Evolutionary conservation across 2,797 vertebrate species (phyloP), one percentile per base, ranked within the genome.

Genomic region (Crax fasciolata): DNA sequence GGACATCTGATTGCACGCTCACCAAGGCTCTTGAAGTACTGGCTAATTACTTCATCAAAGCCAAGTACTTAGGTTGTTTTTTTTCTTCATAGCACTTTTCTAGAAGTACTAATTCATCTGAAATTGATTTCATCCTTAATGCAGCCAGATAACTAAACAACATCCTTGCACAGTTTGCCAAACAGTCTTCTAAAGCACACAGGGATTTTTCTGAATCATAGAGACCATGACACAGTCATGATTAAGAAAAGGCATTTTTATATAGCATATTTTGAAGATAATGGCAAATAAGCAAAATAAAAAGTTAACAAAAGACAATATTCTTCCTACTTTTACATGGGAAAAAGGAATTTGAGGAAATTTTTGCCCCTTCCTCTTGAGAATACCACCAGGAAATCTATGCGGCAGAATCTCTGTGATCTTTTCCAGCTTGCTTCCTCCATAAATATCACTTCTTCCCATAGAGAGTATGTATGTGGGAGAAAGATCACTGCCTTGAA

Each of bases 141-240:
- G 12, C 63, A 92, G 52, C 48, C 91, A 92, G 84, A 74, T 87
- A 92, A 87, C 63, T 92, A 71, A 93, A 93, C 82, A 62, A 82
- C 71, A 93, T 96, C 87, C 91, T 91, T 63, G 54, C 67, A 70
- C 32, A 66, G 43, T 79, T 94, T 93, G 89, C 87, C 89, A 96
- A 85, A 82, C 44, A 24, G 32, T 76, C 67, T 89, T 85, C 80
- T 87, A 90, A 79, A 82, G 81, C 68, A 59, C 38, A 70, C 43
- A 63, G 51, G 79, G 19, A 55, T 13, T 13, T 39, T 43, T 62
- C 58, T 84, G 71, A 90, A 79, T 84, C 89, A 82, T 21, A 87
- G 89, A 63, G 83, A 84, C 49, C 30, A 84, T 39, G 59, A 15
- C 19, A 39, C 8, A 27, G 38, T 20, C 3, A 1, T 12, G 5